phyloP scores from a whole-genome alignment of 2,113 vertebrate species.

The Odocoileus virginianus region DNA sequence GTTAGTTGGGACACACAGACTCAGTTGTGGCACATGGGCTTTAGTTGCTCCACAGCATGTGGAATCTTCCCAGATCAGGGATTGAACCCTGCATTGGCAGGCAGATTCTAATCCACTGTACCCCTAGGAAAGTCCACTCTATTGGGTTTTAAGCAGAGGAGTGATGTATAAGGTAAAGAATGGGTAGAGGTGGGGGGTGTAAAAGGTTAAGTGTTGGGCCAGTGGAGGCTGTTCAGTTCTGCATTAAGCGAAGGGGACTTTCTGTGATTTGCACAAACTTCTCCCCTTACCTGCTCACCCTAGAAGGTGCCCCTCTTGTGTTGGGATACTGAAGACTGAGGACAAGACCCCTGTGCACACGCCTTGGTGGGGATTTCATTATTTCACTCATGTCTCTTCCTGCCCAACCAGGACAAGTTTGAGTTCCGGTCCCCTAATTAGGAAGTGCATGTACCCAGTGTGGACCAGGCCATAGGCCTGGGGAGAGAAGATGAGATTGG shows the following conservation, averaged over 20 bases:
- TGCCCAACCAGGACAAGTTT: neutral
- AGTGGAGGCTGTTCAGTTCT: neutral
- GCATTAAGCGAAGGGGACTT: neutral
- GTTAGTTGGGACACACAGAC: neutral
- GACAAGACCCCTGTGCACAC: neutral
- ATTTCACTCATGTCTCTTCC: neutral
- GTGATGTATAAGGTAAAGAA: neutral
- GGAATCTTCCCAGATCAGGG: neutral
- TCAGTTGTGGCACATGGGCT: neutral
- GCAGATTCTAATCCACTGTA: neutral
- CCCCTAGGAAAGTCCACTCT: neutral
- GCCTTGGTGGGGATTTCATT: neutral
- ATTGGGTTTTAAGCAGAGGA: neutral
- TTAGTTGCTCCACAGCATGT: neutral
- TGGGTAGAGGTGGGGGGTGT: neutral
- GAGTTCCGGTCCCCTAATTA: neutral
- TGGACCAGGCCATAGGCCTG: neutral
- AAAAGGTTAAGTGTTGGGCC: neutral
- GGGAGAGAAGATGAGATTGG: neutral
- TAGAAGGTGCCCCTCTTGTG: neutral
- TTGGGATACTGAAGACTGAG: neutral
- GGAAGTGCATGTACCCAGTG: neutral
- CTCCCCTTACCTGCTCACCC: neutral
- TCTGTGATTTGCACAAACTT: neutral
- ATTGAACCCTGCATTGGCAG: neutral